Conservation (phyloP, 2,113 vertebrate species). For the Physeter macrocephalus region DNA sequence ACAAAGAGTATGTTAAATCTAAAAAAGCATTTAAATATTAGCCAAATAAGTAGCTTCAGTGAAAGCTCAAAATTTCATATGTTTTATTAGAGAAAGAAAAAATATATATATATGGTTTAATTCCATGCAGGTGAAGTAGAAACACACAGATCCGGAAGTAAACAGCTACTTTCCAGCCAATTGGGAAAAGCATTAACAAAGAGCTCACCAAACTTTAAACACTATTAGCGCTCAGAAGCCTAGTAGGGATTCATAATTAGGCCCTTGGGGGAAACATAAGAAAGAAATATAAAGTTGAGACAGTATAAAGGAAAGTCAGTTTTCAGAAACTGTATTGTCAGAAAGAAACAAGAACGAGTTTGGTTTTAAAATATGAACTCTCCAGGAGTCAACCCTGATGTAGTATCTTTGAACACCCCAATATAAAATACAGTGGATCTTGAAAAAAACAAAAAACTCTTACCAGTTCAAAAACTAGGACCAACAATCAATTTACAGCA, state of each 20-base stretch:
- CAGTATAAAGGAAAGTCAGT: background rate
- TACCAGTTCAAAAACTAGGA: background rate
- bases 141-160: conserved; percentile 6
- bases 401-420: background rate
- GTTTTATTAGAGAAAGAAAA: background rate
- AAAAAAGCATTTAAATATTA: background rate
- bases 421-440: background rate
- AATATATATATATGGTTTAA: background rate
- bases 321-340: background rate
- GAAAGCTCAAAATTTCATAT: background rate
- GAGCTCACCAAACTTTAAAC: conserved; percentile 1
- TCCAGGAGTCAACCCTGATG: background rate
- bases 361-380: conserved; percentile 21
- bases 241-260: conserved; percentile 26
- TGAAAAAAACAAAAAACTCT: background rate
- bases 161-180: background rate
- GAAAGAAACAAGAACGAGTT: background rate
- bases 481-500: background rate
- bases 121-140: background rate
- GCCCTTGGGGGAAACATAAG: background rate
- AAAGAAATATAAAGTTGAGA: conserved; percentile 21
- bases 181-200: conserved; percentile 27
- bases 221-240: background rate
- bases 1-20: background rate
- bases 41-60: background rate